Base-by-base conservation (phyloP, 2,113 vertebrate genomes). In the Microtus ochrogaster region DNA sequence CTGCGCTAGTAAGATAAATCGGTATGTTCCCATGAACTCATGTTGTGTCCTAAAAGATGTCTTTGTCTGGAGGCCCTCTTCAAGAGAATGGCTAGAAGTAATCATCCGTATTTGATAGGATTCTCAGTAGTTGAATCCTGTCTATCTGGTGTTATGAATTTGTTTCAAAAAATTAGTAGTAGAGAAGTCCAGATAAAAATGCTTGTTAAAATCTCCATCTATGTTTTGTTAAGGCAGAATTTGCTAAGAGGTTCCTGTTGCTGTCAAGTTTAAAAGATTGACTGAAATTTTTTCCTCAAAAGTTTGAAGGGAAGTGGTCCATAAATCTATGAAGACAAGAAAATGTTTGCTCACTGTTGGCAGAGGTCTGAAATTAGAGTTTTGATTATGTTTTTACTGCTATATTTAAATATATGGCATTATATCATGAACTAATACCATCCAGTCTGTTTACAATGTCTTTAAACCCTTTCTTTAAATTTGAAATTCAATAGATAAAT, bases 21-120 rank as follows among this genome's bases (percentile, higher is more conserved):
- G 86, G 89, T 89, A 52, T 90, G 95, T 92, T 97, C 96, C 96
- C 96, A 97, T 97, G 97, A 97, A 83, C 96, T 96, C 97, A 97
- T 96, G 86, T 68, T 91, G 95, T 94, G 91, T 96, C 33, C 33
- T 96, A 61, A 97, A 97, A 92, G 94, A 41, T 85, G 87, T 89
- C 97, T 97, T 97, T 98, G 98, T 97, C 65, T 89, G 74, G 52
- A 93, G 86, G 76, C 91, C 83, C 49, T 95, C 28, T 68, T 87
- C 84, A 65, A 86, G 77, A 85, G 30, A 77, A 55, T 52, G 55
- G 49, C 82, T 92, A 55, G 41, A 7, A 41, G 2, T 73, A 47
- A 77, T 58, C 61, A 52, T 85, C 91, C 83, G 19, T 92, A 70
- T 95, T 95, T 94, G 36, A 41, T 96, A 70, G 47, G 63, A 78